These are phyloP conservation scores for Dendroctonus ponderosae DNA, from an alignment of 1,140 invertebrate species.

Conservation along the genomic window DNA sequence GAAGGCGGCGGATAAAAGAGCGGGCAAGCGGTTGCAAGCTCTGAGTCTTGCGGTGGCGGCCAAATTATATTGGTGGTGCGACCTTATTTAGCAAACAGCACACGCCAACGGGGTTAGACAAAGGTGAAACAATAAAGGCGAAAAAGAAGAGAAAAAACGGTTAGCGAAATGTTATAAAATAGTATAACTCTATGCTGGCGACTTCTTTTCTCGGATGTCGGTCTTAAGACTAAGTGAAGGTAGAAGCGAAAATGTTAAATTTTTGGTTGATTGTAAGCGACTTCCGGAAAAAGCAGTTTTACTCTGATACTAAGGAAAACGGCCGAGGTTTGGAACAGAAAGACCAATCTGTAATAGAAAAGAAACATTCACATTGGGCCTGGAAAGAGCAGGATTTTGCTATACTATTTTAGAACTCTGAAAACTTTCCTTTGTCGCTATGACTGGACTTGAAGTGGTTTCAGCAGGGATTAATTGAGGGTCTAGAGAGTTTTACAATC, in stretches of 20 bases:
- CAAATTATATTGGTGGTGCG: slow-evolving; percentile 62
- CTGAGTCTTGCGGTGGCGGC: slow-evolving; percentile 53
- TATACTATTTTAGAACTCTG: slow-evolving; percentile 38
- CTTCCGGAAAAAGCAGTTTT: slow-evolving; percentile 38
- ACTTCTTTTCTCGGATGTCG: not conserved
- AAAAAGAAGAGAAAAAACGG: slow-evolving; percentile 21
- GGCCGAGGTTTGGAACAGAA: slow-evolving; percentile 65
- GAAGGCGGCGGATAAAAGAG: slow-evolving; percentile 48
- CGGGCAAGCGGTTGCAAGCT: slow-evolving; percentile 47
- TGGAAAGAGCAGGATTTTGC: slow-evolving; percentile 9
- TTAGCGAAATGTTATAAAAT: slow-evolving; percentile 24
- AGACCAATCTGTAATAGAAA: slow-evolving; percentile 63
- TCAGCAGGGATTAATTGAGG: not conserved
- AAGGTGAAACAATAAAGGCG: slow-evolving; percentile 1
- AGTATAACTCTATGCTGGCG: slow-evolving; percentile 32
- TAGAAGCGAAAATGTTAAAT: slow-evolving; percentile 17
- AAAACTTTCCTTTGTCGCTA: slow-evolving; percentile 6
- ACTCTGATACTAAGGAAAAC: slow-evolving; percentile 60
- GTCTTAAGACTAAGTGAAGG: not conserved
- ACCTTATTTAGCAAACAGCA: slow-evolving; percentile 44
- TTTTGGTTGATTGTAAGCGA: slow-evolving; percentile 5
- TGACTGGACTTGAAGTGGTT: not conserved
- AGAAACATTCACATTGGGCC: slow-evolving; percentile 41
- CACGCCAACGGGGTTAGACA: slow-evolving; percentile 17
- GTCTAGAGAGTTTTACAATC: too few relatives aligned